phyloP scores from a whole-genome alignment of 1,140 invertebrate species.

The Drosophila sulfurigaster region DNA sequence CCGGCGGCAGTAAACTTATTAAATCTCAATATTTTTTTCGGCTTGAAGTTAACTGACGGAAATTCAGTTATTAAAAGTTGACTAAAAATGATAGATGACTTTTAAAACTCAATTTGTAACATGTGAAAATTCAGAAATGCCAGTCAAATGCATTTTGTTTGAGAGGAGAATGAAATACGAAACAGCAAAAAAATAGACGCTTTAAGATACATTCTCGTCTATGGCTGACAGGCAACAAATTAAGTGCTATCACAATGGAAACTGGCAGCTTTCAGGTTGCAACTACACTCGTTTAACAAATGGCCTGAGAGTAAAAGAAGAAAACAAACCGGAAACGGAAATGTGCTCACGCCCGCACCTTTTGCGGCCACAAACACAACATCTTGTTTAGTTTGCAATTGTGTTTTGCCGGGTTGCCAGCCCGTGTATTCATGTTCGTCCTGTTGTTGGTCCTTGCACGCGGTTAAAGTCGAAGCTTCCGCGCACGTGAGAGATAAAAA shows the following conservation, averaged over 20 bases:
- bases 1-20: slow-evolving; percentile 61
- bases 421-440: background rate
- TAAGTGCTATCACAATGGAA: slow-evolving; percentile 27
- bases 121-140: slow-evolving; percentile 1
- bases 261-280: slow-evolving; percentile 20
- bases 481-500: slow-evolving; percentile 67
- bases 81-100: slow-evolving; percentile 60
- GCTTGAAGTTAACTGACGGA: slow-evolving; percentile 74
- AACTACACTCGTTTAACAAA: slow-evolving; percentile 22
- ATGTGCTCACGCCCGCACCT: slow-evolving; percentile 57
- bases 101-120: slow-evolving; percentile 53
- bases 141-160: slow-evolving; percentile 21
- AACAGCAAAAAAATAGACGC: background rate
- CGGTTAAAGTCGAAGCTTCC: slow-evolving; percentile 21
- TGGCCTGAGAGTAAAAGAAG: slow-evolving; percentile 13
- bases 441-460: slow-evolving; percentile 9
- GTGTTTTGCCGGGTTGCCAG: background rate
- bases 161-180: no score
- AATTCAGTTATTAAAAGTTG: slow-evolving; percentile 72
- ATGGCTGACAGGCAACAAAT: slow-evolving; percentile 37
- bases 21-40: slow-evolving; percentile 73
- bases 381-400: slow-evolving; percentile 63
- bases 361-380: slow-evolving; percentile 46
- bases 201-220: slow-evolving; percentile 32
- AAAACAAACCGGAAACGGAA: slow-evolving; percentile 56